Evolutionary conservation across 2,113 vertebrate genomes (phyloP), one percentile per base, ranked within the genome.

Genomic region (Oxygymnocypris stewartii): DNA sequence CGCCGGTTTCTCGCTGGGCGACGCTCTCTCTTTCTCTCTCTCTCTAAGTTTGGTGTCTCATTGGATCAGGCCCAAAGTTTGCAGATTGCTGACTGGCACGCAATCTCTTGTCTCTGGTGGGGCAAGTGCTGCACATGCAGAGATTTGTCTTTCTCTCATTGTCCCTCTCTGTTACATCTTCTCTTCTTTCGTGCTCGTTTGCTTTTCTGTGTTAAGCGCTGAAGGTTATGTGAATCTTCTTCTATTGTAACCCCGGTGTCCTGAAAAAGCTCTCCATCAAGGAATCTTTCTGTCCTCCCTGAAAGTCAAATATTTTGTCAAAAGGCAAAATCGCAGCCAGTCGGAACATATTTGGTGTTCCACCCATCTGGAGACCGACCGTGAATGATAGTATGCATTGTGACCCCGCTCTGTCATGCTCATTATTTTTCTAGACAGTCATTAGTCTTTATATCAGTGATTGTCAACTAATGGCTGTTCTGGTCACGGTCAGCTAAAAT

Each of bases 161-260:
- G 4, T 74, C 20, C 67, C 23, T 47, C 54, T 44, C 42, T 42
- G 11, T 44, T 37, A 61, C 23, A 75, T 13, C 51, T 8, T 85
- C 37, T 28, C 6, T 44, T 71, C 1, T 42, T 20, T 73, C 13
- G 40, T 37, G 8, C 7, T 71, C 20, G 9, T 8, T 42, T 73
- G 18, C 18, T 42, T 73, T 73, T 73, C 9, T n/a, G 20, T 23
- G 16, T 69, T 69, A 69, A 49, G 31, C 23, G 3, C 42, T 54
- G 61, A 35, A 57, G 44, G 23, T 79, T 78, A 77, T 5, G 65
- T 82, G 82, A 80, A 87, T 83, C 90, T 91, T 92, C 12, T n/a
- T 6, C 49, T 74, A 37, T 74, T n/a, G n/a, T n/a, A n/a, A 71
- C 9, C 16, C 37, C 8, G 14, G 16, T 71, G 10, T 54, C 9